phyloP scores from a whole-genome alignment of 2,888 invertebrate genomes.

The Drosophila pseudotakahashii region DNA sequence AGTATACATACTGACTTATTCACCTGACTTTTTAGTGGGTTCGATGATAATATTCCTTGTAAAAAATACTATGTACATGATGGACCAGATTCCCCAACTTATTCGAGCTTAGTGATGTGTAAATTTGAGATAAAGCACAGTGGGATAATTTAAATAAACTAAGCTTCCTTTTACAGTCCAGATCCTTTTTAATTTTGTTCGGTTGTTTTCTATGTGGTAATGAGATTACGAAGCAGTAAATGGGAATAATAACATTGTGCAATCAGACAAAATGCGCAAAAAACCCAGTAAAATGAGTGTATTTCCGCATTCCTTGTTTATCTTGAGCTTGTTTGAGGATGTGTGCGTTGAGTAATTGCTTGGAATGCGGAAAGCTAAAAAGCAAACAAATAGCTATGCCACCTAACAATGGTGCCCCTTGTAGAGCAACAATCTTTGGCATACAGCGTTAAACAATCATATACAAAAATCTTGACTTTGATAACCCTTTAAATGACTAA shows the following conservation, averaged over 20 bases:
- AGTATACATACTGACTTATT: slow-evolving; percentile 7
- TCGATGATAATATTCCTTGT: not conserved
- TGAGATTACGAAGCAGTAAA: not conserved
- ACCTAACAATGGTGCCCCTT: not conserved
- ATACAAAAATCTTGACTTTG: not conserved
- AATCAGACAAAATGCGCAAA: not conserved
- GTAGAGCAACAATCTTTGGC: slow-evolving; percentile 27
- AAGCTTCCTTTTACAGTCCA: not conserved
- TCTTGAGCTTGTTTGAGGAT: not conserved
- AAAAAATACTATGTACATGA: slow-evolving; percentile 17
- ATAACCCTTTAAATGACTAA: not conserved
- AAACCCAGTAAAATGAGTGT: not conserved
- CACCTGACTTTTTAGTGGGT: not conserved
- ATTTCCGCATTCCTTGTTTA: not conserved
- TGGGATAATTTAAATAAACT: not conserved
- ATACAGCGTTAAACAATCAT: slow-evolving; percentile 5
- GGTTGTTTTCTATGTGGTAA: not conserved
- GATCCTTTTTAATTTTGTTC: not conserved
- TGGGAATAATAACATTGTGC: not conserved
- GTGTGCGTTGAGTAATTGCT: slow-evolving; percentile 5
- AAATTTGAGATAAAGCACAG: not conserved
- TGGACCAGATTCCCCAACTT: not conserved
- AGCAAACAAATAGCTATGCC: not conserved
- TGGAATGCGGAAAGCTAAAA: not conserved
- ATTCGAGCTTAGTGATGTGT: slow-evolving; percentile 5